These are phyloP conservation scores for Zapornia atra DNA, from an alignment of 2,113 vertebrate species.

Conservation along the genomic window DNA sequence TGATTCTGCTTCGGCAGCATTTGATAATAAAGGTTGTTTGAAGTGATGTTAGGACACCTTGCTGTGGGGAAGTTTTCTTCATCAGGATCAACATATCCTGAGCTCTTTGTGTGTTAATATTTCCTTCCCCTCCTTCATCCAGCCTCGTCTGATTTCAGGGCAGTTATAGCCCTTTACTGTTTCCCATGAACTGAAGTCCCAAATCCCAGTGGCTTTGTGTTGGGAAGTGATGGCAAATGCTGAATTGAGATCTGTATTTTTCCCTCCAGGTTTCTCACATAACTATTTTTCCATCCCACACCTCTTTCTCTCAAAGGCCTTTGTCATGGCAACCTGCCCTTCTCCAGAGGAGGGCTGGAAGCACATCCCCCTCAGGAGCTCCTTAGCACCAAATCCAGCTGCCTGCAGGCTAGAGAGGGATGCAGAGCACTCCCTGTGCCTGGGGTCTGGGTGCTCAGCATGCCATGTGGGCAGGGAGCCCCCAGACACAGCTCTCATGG, in stretches of 20 bases:
- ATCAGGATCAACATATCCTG: neutral
- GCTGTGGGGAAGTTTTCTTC: neutral
- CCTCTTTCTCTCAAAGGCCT: constrained; percentile 54
- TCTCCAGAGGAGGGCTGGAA: constrained; percentile 55
- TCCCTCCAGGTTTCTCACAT: constrained; percentile 10
- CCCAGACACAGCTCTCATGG: neutral
- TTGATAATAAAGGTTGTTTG: constrained; percentile 1
- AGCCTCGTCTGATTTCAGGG: neutral
- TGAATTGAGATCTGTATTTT: neutral
- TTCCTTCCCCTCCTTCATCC: neutral
- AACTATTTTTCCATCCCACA: constrained; percentile 52
- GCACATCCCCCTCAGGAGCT: constrained; percentile 49
- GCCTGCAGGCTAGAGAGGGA: neutral
- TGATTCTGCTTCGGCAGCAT: constrained; percentile 2
- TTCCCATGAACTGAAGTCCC: neutral
- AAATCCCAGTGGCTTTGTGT: neutral
- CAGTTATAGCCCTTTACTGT: neutral
- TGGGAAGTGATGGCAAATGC: neutral
- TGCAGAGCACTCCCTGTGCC: neutral
- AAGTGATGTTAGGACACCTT: neutral
- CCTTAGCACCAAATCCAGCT: neutral
- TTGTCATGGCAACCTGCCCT: constrained; percentile 65
- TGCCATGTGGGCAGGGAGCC: neutral
- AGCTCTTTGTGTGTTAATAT: neutral
- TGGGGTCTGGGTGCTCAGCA: neutral